Conservation (phyloP, 2,797 vertebrate species). For the Heliangelus exortis region DNA sequence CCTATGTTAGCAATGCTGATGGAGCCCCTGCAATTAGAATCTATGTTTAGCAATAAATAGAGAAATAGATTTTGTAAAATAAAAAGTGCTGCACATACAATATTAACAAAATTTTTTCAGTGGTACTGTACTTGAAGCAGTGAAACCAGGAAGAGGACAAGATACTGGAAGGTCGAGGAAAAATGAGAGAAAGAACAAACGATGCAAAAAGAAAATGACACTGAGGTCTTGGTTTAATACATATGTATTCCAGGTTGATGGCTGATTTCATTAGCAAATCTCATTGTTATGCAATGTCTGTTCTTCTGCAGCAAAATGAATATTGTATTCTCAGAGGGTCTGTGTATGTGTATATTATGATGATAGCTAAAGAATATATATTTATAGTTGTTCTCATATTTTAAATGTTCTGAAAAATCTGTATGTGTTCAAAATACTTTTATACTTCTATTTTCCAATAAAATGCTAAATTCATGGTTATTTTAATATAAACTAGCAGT, state of each 20-base stretch:
- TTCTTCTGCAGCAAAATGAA: constrained; percentile 99
- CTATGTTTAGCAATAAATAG: constrained; percentile 34
- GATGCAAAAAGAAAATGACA: constrained; percentile 92
- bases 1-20: constrained; percentile 64
- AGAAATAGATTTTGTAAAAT: constrained; percentile 63
- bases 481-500: background rate
- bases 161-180: constrained; percentile 74
- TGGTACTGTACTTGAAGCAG: constrained; percentile 70
- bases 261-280: constrained; percentile 99
- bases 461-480: background rate
- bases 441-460: constrained; percentile 24
- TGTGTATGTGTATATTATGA: constrained; percentile 70
- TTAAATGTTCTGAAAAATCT: constrained; percentile 50
- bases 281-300: constrained; percentile 99
- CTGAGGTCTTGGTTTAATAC: constrained; percentile 92
- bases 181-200: constrained; percentile 83
- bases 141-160: constrained; percentile 67
- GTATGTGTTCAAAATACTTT: background rate
- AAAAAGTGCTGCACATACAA: background rate
- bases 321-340: constrained; percentile 90
- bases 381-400: constrained; percentile 54
- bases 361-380: constrained; percentile 62
- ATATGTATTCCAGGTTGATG: constrained; percentile 99
- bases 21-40: constrained; percentile 60
- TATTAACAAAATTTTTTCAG: constrained; percentile 49